Evolutionary conservation across 2,888 invertebrate species (phyloP).

Genomic region (Strigamia crassipes): DNA sequence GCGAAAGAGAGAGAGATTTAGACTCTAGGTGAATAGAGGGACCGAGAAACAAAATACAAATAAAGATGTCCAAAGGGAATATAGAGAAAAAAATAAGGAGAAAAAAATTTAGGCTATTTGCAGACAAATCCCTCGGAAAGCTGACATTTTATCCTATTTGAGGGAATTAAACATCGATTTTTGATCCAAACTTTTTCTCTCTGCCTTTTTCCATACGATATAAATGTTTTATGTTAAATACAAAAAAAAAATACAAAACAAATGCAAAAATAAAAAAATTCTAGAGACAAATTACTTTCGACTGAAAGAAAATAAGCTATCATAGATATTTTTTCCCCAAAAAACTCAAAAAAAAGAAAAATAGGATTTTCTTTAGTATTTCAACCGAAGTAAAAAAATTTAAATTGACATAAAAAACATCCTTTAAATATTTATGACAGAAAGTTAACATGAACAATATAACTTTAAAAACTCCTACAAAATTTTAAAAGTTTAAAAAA

Average conservation of each 20-base stretch:
- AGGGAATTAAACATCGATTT: constrained; percentile 34
- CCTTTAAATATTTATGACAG: constrained; percentile 13
- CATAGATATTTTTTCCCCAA: not conserved
- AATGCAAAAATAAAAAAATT: not conserved
- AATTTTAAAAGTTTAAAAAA: not conserved
- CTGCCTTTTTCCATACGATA: not conserved
- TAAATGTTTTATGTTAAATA: constrained; percentile 23
- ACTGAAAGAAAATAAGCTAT: not conserved
- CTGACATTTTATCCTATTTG: constrained; percentile 42
- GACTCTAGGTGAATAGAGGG: constrained; percentile 22
- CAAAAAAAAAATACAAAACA: not conserved
- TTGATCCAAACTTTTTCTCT: not conserved
- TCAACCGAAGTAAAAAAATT: not conserved
- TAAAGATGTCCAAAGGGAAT: constrained; percentile 35
- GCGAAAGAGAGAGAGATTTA: not conserved
- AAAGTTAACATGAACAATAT: not conserved
- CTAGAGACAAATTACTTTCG: not conserved
- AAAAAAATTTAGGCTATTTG: constrained; percentile 35
- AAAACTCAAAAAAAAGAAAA: not conserved
- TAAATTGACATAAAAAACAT: not conserved
- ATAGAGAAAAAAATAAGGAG: not conserved
- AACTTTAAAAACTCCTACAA: not conserved
- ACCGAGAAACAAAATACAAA: constrained; percentile 29
- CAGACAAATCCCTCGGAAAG: not conserved
- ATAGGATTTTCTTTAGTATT: not conserved